Evolutionary conservation across 2,888 invertebrate species (phyloP).

Genomic region (Diarsia mendica): DNA sequence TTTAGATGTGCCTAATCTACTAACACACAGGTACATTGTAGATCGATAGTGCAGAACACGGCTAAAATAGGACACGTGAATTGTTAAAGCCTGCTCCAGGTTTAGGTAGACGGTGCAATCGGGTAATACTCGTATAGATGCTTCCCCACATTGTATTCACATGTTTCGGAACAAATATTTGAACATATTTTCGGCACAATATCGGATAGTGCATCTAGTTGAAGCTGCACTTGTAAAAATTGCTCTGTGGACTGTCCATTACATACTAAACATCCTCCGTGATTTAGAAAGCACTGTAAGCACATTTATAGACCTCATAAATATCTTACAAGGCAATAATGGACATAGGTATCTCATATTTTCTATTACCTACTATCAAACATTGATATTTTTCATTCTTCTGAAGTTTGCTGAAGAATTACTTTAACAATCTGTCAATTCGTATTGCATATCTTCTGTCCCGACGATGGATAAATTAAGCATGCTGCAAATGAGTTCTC

Average conservation of each 20-base stretch:
- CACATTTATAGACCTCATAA: too few relatives aligned
- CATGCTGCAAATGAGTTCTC: background rate
- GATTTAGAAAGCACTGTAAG: too few relatives aligned
- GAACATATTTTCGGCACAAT: background rate
- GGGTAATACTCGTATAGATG: background rate
- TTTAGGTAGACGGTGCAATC: background rate
- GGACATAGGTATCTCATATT: too few relatives aligned
- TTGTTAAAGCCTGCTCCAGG: constrained; percentile 10
- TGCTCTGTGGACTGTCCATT: too few relatives aligned
- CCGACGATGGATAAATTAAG: background rate
- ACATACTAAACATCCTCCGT: too few relatives aligned
- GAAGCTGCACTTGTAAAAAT: too few relatives aligned
- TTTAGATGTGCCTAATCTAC: constrained; percentile 6
- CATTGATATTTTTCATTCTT: too few relatives aligned
- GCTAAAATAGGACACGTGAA: constrained; percentile 36
- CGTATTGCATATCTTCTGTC: background rate
- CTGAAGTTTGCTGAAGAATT: background rate
- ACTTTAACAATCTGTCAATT: background rate
- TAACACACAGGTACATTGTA: constrained; percentile 1
- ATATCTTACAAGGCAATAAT: too few relatives aligned
- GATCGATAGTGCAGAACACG: constrained; percentile 4
- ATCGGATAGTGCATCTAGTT: background rate
- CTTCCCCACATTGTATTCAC: background rate
- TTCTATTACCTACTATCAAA: too few relatives aligned
- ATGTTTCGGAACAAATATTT: background rate